phyloP scores from a whole-genome alignment of 1,140 invertebrate species.

The Neodiprion pinetum region DNA sequence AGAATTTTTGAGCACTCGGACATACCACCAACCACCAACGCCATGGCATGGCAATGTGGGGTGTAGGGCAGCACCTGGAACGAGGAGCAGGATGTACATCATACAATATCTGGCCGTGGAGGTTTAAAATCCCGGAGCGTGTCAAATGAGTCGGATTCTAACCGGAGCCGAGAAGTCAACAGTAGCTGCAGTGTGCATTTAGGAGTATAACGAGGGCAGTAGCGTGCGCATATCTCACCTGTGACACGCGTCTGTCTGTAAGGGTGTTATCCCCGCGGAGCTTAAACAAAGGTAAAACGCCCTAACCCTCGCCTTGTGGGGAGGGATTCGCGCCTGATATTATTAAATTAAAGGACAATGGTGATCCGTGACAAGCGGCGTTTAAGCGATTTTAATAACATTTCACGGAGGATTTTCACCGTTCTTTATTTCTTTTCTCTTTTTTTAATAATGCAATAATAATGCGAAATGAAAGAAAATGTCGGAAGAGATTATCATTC shows the following conservation, averaged over 20 bases:
- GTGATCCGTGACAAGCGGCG: conserved; percentile 48
- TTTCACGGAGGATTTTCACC: conserved; percentile 46
- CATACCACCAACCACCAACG: not conserved
- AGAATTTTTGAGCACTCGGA: not conserved
- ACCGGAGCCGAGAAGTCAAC: not conserved
- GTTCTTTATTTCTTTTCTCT: not conserved
- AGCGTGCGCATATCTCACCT: not conserved
- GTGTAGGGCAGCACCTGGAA: not conserved
- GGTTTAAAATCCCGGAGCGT: not conserved
- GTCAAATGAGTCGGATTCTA: not conserved
- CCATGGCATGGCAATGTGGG: not conserved
- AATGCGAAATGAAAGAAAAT: conserved; percentile 59
- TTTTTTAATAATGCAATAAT: conserved; percentile 64
- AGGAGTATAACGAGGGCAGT: not conserved
- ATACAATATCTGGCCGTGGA: not conserved
- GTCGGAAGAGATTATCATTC: conserved; percentile 56
- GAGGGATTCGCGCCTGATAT: conserved; percentile 53
- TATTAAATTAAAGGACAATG: conserved; percentile 58
- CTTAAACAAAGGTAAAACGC: not conserved
- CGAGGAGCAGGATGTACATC: not conserved
- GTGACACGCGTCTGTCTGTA: not conserved
- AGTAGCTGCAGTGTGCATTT: not conserved
- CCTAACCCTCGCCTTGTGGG: not conserved
- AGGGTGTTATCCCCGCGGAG: not conserved
- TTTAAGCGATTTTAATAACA: conserved; percentile 58